These are phyloP conservation scores for Margarornis squamiger DNA, from an alignment of 2,797 vertebrate genomes.

Conservation along the genomic window DNA sequence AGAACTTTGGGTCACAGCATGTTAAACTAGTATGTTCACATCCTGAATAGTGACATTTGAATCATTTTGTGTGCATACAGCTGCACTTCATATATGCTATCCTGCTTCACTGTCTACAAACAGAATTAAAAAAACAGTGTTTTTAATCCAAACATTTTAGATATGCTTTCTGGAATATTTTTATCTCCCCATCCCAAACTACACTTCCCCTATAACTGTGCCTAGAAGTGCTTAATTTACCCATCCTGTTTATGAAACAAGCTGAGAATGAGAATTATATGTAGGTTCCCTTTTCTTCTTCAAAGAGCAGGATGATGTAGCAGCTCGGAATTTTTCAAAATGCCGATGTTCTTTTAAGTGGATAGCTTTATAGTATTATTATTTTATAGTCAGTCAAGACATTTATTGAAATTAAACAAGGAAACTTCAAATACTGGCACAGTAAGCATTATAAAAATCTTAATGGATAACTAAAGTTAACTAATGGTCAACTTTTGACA, in stretches of 20 bases:
- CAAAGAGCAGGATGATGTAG: background rate
- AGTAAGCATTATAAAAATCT: background rate
- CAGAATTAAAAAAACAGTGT: background rate
- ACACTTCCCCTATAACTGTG: background rate
- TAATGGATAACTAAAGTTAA: background rate
- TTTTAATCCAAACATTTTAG: background rate
- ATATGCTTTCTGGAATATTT: background rate
- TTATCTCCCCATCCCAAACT: background rate
- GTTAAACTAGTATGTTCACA: background rate
- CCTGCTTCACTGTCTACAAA: background rate
- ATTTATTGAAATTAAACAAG: background rate
- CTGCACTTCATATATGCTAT: background rate
- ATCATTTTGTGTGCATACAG: rapidly evolving
- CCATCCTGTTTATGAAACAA: background rate
- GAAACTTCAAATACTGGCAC: background rate
- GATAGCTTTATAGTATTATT: background rate
- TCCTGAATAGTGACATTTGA: background rate
- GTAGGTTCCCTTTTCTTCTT: background rate
- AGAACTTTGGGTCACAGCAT: background rate
- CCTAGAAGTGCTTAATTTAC: background rate
- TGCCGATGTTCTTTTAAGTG: background rate
- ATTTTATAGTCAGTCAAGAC: background rate
- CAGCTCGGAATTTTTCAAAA: background rate
- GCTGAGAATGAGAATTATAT: background rate
- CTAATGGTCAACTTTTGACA: background rate